Base-by-base conservation (phyloP, 2,113 vertebrate species). In the Etheostoma spectabile region DNA sequence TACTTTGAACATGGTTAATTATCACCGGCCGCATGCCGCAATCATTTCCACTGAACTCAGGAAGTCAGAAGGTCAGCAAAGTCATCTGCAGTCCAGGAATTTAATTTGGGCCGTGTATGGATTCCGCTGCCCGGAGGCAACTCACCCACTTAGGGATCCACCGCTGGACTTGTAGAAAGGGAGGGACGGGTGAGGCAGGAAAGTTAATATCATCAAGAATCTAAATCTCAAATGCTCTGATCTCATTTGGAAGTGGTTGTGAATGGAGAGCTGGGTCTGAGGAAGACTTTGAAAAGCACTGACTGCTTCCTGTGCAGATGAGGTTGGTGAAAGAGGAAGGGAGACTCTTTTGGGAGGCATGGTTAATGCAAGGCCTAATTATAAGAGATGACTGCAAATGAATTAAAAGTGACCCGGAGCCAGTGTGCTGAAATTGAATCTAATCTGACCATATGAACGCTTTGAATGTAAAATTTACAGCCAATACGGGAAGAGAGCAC, bases 171-270 rank as follows among this genome's bases (percentile, higher is more conserved):
- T 51, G 30, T 15, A 53, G 76, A 69, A 61, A 76, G 67, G 74
- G 77, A 77, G 65, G 68, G 46, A 22, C 15, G 53, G 77, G 55
- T 14, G 57, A 85, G 82, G 77, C 83, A 82, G 79, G 21, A 78
- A 84, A 91, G 91, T 90, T 94, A 93, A 93, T 91, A 89, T 92
- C 91, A 93, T 93, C 85, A 89, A 88, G 80, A 83, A 93, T 88
- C 89, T 80, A 92, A 91, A 91, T 91, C 92, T 94, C 89, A 64
- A 90, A 93, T 86, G 90, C 92, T 93, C 93, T 94, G 92, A 94
- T 94, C 92, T 95, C 89, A 95, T 95, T 94, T 94, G 72, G 62
- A 90, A 81, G 78, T 11, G 70, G 66, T 81, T 30, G 79, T 85
- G 78, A 87, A 79, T 68, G 10, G 72, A 86, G 69, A 88, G 79